These are phyloP conservation scores for Pyrgilauda ruficollis DNA, from an alignment of 2,113 vertebrate genomes.

Conservation along the genomic window DNA sequence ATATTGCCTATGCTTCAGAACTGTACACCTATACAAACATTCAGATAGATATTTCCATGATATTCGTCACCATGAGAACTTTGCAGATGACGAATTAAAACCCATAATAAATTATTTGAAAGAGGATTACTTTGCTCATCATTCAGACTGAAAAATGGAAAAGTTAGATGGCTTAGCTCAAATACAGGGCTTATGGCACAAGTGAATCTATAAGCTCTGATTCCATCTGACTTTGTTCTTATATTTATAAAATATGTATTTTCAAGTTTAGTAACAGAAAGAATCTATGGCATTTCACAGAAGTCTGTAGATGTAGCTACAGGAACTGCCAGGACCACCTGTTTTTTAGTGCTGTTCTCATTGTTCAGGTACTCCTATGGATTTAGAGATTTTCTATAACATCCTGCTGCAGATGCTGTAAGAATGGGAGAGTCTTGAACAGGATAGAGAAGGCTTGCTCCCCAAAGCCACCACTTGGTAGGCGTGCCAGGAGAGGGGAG, in stretches of 20 bases:
- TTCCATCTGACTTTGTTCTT: background rate
- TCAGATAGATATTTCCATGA: background rate
- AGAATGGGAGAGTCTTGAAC: background rate
- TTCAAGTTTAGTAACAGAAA: background rate
- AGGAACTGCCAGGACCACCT: background rate
- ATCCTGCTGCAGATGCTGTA: background rate
- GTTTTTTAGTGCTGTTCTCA: background rate
- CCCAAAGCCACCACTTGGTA: background rate
- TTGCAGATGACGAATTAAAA: background rate
- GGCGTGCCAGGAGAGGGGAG: background rate
- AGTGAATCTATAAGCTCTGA: background rate
- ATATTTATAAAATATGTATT: background rate
- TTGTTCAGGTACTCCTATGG: background rate
- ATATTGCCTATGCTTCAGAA: background rate
- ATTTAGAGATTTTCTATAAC: background rate
- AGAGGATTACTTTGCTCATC: background rate
- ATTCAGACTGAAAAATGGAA: background rate
- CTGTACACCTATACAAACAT: background rate
- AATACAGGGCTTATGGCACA: background rate
- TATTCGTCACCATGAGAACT: background rate
- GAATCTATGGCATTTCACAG: background rate
- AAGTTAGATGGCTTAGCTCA: background rate
- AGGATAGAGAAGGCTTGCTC: background rate
- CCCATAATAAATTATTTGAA: background rate
- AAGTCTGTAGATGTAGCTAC: background rate